Evolutionary conservation across 2,888 invertebrate species (phyloP), one percentile per base, ranked within the genome.

Genomic region (Caenorhabditis drosophilae): DNA sequence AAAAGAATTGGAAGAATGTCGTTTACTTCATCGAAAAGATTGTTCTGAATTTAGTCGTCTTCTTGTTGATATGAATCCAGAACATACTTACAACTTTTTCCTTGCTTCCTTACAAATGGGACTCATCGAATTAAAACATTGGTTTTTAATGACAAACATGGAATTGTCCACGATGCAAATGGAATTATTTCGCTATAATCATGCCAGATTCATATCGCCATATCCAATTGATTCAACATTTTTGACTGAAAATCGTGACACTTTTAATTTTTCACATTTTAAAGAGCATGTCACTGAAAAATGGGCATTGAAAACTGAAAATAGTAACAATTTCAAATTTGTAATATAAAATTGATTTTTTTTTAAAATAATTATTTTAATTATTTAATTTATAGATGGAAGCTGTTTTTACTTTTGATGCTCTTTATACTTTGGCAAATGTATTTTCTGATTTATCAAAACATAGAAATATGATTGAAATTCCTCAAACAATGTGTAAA

Each of bases 41-140:
- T 82, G 82, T 59, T 67, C 67, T 15, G 79, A 82, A 42, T 81
- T 78, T 62, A 79, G 78, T 40, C 73, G 82, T 11, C 66, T 83
- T 22, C 47, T 82, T 20, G 57, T 82, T 1, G 82, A 82, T 54
- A 73, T 82, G 70, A 71, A 77, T 47, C 80, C 81, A 1, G 63
- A 73, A 26, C 79, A 81, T 50, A 75, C 78, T 4, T 73, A 79
- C 66, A 71, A 75, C 40, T 82, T 82, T 51, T 55, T 83, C 6
- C 60, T 82, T 11, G 79, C 82, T 1, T 79, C 78, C 1, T 77
- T 82, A 11, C 79, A 82, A 73, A 81, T 82, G 75, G 82, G 82
- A 20, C 66, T 83, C 38, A 79, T 82, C 46, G 82, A 83, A 36
- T 57, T 81, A 47, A 79, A 82, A 54, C 83, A 82, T 59, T 82